Evolutionary conservation across 2,797 vertebrate genomes (phyloP), one percentile per base, ranked within the genome.

Genomic region (Macrochelys suwanniensis): DNA sequence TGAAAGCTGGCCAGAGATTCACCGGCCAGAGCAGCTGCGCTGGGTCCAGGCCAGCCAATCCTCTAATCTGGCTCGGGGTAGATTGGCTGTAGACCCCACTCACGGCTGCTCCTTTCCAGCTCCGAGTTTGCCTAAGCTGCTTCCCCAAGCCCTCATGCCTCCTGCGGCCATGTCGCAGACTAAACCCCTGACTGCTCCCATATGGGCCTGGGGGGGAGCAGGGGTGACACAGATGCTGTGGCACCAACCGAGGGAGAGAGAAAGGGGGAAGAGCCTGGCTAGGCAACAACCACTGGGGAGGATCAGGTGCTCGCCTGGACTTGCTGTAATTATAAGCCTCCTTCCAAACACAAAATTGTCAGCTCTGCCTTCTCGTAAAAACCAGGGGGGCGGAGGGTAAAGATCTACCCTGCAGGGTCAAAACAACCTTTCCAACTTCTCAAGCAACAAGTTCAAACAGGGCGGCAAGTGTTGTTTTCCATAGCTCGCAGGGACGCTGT

Each of bases 391-490:
- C 92, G 87, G 93, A 93, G 90, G 91, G 95, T 87, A 89, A 94
- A 96, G 94, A 33, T 71, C n/a, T 93, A 89, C 79, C 97, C 95
- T 2, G 81, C 93, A 94, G 97, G 96, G 85, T 93, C 93, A 92
- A 96, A 97, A 95, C 96, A 97, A 95, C 87, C 91, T 97, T 54
- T 95, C 89, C 89, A 96, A 94, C 89, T 94, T 57, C 77, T 92
- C 87, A 91, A 15, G 37, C 17, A 82, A 77, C 97, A 95, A 97
- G 97, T 93, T 92, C 88, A 50, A 94, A 95, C 97, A 96, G 92
- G 96, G 93, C 57, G n/a, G 89, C 21, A 3, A 76, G 89, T 0
- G 5, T 89, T 87, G 91, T 92, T 96, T 95, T 97, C 94, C 96
- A 89, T 76, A 61, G 89, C 97, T 97, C 15, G 57, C 65, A 88